Conservation (phyloP, 2,797 vertebrate species). For the Sebastes matsubarae region DNA sequence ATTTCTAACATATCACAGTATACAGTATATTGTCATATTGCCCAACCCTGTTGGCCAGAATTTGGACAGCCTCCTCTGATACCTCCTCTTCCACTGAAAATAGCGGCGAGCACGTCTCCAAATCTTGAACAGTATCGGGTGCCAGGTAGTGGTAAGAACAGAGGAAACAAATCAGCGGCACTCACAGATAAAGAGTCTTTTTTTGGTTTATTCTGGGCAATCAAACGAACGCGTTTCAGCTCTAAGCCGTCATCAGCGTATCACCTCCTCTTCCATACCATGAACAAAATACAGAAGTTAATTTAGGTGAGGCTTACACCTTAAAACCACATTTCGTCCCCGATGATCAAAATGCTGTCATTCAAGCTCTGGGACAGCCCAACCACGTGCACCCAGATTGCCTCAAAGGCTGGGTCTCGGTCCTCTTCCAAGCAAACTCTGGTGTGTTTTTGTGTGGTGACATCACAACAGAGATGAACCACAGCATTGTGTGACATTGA, state of each 20-base stretch:
- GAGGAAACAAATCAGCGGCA: no score
- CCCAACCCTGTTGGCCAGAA: not conserved
- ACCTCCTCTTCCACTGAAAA: no score
- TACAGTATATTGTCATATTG: no score
- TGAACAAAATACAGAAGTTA: not conserved
- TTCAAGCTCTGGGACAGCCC: not conserved
- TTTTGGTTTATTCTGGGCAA: no score
- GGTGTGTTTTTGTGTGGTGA: not conserved
- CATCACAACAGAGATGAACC: not conserved
- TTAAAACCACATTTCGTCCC: not conserved
- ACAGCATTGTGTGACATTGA: not conserved
- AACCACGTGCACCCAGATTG: not conserved
- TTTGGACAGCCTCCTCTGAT: not conserved
- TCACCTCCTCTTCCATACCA: no score
- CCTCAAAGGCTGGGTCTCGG: not conserved
- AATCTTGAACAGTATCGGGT: no score
- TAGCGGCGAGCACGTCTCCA: no score
- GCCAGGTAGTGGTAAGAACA: no score
- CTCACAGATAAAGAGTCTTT: no score
- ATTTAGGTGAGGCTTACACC: not conserved
- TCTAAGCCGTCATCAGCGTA: no score
- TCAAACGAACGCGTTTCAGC: no score
- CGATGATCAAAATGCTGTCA: not conserved
- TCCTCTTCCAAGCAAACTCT: not conserved
- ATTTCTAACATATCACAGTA: not conserved